Evolutionary conservation across 1,140 invertebrate species (phyloP), one percentile per base, ranked within the genome.

Genomic region (Kradibia gibbosae): DNA sequence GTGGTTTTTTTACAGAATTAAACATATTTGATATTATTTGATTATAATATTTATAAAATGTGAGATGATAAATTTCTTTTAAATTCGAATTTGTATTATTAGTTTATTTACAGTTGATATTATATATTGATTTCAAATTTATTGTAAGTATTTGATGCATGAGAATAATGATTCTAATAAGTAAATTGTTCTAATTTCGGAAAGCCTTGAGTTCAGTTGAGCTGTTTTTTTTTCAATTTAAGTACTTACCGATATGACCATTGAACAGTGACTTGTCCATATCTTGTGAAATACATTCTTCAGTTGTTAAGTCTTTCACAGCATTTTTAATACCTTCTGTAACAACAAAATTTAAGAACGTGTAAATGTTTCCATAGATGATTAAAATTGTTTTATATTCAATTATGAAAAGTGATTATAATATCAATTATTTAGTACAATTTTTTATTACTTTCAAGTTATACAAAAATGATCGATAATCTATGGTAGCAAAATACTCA

Each of bases 181-280:
- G 3, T 65, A 4, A 0, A 20, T 34, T 36, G 11, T 65, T 20
- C 3, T 65, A 36, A 20, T 8, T 20, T 11, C 36, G 55, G 13
- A 3, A 1, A 13, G 7, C 22, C 4, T 55, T 28, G 31, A 31
- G 1, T 22, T 67, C 17, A 67, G n/a, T 67, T n/a, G n/a, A n/a
- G n/a, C n/a, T n/a, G n/a, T n/a, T n/a, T n/a, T n/a, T n/a, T n/a
- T 8, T 67, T 11, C 36, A 39, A 39, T 80, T 80, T 39, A 25
- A 67, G 31, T 72, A 85, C 87, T 88, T 74, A 88, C 87, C 86
- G 50, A 79, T 86, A 83, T 88, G 85, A n/a, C 86, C 86, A 50
- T 88, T 88, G 39, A 76, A 79, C 28, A 82, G 78, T 22, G 70
- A 31, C 20, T 78, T 83, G 39, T 57, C 65, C n/a, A 31, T 48